A percentile compares a stretch with the other conserved stretches of the same genome.
Conservation (phyloP, 2,113 vertebrate genomes). For the Bungarus multicinctus region DNA sequence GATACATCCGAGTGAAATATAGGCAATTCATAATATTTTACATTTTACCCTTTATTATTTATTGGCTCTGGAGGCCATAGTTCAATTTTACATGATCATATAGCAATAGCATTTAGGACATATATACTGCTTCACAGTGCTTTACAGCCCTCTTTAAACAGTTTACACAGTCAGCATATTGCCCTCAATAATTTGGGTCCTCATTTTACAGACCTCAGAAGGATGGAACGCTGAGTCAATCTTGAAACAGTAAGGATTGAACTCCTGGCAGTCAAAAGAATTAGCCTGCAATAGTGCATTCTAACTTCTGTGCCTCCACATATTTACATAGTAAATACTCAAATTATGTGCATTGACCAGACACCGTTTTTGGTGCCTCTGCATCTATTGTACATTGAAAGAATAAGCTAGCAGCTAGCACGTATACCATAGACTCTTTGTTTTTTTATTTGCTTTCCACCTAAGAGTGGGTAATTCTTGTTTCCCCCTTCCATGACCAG, state of each 20-base stretch:
- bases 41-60: not conserved
- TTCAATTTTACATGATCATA: not conserved
- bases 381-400: not conserved
- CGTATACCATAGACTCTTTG: not conserved
- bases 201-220: not conserved
- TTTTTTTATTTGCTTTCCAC: not conserved
- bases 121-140: not conserved
- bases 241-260: not conserved
- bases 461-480: not conserved
- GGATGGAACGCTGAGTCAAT: not conserved
- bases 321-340: not conserved
- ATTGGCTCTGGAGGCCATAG: not conserved
- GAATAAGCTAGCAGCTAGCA: not conserved
- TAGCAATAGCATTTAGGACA: not conserved
- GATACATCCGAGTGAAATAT: not conserved
- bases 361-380: not conserved
- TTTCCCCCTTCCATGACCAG: not conserved
- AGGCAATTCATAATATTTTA: not conserved
- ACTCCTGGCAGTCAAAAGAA: not conserved
- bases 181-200: not conserved
- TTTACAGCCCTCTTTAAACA: not conserved
- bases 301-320: not conserved
- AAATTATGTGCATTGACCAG: not conserved
- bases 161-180: not conserved
- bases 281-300: not conserved